Evolutionary conservation across 2,113 vertebrate species (phyloP), one percentile per base, ranked within the genome.

Genomic region (Ptilorrhoa leucosticta): DNA sequence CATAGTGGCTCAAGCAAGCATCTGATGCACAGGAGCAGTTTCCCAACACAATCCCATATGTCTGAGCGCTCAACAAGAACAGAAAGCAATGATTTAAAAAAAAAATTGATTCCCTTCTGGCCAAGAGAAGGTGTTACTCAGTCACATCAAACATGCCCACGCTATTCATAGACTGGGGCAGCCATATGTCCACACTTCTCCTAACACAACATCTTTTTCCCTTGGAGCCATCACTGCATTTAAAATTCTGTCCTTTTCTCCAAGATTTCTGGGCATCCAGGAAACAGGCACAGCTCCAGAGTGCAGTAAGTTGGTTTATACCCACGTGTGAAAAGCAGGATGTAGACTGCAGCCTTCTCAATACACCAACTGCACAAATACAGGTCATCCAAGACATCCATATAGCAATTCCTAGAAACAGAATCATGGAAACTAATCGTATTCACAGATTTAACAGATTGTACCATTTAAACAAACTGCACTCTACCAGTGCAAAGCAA

Each of bases 181-280:
- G 30, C 47, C 45, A 13, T 28, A 60, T 3, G 18, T 22, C 63
- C 85, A 54, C 42, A 9, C 39, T 61, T 94, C 50, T 82, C n/a
- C 37, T 72, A 71, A 31, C 13, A 64, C 0, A 0, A 18, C 2
- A 1, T 16, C 15, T 79, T 80, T 65, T 45, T 45, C 17, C 70
- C 61, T 75, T 39, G 30, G 33, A 89, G 33, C 17, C 18, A 35
- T 11, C 7, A 50, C 44, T 48, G 63, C 69, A 83, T 54, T 81
- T 42, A 57, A 66, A 72, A 39, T 61, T 72, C 57, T 54, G 40
- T 4, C 30, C 28, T 17, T 76, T 85, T 60, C 54, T 73, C 50
- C 42, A 58, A 47, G 37, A 54, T 37, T 79, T 72, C 33, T 72
- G 33, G 42, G 53, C 53, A 53, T 35, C 16, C 54, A 85, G 51